Evolutionary conservation across 2,797 vertebrate genomes (phyloP), one percentile per base, ranked within the genome.

Genomic region (Pelodytes ibericus): DNA sequence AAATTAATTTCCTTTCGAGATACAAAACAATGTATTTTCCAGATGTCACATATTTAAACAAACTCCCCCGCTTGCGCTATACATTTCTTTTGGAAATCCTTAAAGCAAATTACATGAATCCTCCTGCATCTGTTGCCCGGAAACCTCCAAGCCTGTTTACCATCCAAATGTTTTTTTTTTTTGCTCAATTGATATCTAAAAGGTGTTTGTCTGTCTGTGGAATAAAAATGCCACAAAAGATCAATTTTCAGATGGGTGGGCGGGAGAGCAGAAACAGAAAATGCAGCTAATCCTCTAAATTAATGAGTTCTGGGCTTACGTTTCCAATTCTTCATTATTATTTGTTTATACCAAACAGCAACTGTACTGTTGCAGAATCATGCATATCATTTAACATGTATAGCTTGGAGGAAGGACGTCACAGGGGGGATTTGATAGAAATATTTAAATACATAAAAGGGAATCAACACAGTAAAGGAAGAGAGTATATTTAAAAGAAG

Each of bases 121-220:
- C 47, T 7, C 67, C 80, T 9, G n/a, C 47, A 79, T 47, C 66
- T 79, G 76, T 47, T n/a, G 84, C 81, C 56, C 2, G 78, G 71
- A 66, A 71, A 2, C 29, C 68, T 20, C 25, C 30, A 58, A 56
- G 26, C 58, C 13, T 75, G 64, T 26, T 71, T 69, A 71, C 60
- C 22, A 75, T 63, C 3, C 59, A 5, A 16, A 68, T 31, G 56
- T 62, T 62, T 81, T 25, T 62, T 62, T 81, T 25, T 24, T 10
- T 51, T 74, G 24, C n/a, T 79, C 44, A 33, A 39, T 27, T 26
- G 75, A 58, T 27, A 66, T 82, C 4, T n/a, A n/a, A n/a, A 74
- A 33, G 15, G 26, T 31, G 29, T 31, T 30, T 61, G 33, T 69
- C 39, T 51, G 64, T 26, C 68, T 36, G 29, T 56, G 47, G 62